Conservation (phyloP, 2,797 vertebrate species). For the Poecilia picta region DNA sequence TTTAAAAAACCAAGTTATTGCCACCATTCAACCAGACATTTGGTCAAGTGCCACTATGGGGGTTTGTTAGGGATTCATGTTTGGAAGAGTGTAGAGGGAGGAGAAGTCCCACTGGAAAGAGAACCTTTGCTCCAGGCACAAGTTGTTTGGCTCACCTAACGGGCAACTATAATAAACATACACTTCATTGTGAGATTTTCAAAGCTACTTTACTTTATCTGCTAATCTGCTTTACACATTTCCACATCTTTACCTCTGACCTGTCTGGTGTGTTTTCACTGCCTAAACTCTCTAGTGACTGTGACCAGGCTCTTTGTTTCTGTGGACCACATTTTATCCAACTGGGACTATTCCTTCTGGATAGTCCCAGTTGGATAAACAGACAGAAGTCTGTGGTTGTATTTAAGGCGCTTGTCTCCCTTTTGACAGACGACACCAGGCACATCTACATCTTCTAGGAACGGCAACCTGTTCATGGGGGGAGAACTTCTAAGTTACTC, state of each 20-base stretch:
- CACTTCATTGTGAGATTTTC: neutral
- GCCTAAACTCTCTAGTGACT: neutral
- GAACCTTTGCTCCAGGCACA: neutral
- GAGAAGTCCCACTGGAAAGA: neutral
- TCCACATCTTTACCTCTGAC: neutral
- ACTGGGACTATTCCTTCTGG: neutral
- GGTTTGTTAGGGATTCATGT: neutral
- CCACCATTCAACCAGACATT: neutral
- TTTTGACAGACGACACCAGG: neutral
- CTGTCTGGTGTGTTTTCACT: neutral
- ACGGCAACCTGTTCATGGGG: rapidly evolving
- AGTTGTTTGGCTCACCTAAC: neutral
- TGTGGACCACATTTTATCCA: neutral
- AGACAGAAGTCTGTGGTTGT: neutral
- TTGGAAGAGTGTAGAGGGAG: neutral
- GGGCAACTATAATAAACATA: neutral
- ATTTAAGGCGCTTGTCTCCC: neutral
- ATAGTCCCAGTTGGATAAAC: no score
- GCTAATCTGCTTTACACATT: neutral
- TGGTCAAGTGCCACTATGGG: neutral
- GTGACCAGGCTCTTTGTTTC: neutral
- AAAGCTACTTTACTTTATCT: neutral
- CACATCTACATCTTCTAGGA: neutral
- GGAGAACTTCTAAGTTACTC: rapidly evolving
- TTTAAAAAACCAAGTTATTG: neutral